Base-by-base conservation (phyloP, 2,113 vertebrate species). In the Dipodomys spectabilis region DNA sequence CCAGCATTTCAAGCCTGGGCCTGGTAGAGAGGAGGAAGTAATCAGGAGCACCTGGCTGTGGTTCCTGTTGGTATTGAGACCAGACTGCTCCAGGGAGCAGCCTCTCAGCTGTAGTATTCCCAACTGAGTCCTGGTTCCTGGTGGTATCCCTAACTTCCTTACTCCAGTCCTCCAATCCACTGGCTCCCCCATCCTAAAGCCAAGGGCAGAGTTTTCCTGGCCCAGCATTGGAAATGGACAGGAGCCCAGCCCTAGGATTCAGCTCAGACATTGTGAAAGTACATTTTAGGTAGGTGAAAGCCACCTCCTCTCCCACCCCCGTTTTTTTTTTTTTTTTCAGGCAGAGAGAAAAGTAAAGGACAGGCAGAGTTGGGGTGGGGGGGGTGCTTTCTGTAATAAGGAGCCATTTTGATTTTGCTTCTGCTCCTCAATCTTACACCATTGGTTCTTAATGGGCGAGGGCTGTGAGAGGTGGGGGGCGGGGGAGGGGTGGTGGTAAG, bases 41-140 rank as follows among this genome's bases (percentile, higher is more conserved):
- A 97, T 91, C 64, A n/a, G 93, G 49, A 92, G 82, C 90, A 94
- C 95, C 94, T 96, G 95, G 95, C 78, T 81, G 72, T 82, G 73
- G 91, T 94, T 92, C 77, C 91, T 86, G 92, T 35, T 83, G 71
- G 68, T 83, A 93, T 45, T 72, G 87, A 94, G 90, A 95, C 64
- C 86, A 96, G 93, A 90, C 79, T 53, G 35, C 82, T 71, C 32
- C 39, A 0, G 7, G 13, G 19, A 92, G 71, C 62, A 28, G 49
- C 74, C 78, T 91, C 69, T 84, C 82, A 35, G 32, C 16, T 39
- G 91, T 16, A 71, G 60, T 75, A 28, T 19, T 35, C 49, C 84
- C 27, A 45, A 19, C 44, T 67, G 78, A 78, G 64, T 25, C 28
- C 68, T 8, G 9, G 68, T 9, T 25, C 28, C 68, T 8, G 7